Evolutionary conservation across 2,888 invertebrate genomes (phyloP).

Genomic region (Trichopoda pennipes): DNA sequence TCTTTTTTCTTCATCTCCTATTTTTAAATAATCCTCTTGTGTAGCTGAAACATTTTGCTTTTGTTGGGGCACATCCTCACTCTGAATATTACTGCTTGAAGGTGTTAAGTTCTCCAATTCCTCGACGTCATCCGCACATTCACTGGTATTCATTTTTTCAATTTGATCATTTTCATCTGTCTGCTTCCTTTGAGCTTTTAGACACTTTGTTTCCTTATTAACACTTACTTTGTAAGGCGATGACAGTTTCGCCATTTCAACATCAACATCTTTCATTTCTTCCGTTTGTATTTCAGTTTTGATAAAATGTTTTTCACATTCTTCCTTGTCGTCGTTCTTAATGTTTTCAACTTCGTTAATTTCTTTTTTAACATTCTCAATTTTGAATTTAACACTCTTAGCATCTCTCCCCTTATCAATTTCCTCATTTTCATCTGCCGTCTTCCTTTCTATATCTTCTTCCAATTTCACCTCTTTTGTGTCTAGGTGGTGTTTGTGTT

Average conservation of each 20-base stretch:
- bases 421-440: not conserved
- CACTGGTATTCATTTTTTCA: conserved; percentile 77
- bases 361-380: conserved; percentile 33
- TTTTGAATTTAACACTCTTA: conserved; percentile 13
- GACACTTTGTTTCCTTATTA: conserved; percentile 1
- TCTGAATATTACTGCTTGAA: conserved; percentile 54
- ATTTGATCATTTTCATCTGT: conserved; percentile 43
- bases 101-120: conserved; percentile 51
- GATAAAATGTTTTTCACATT: conserved; percentile 18
- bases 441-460: conserved; percentile 32
- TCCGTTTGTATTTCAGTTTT: conserved; percentile 34
- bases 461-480: conserved; percentile 33
- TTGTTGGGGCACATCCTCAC: conserved; percentile 24
- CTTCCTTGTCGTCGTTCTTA: conserved; percentile 40
- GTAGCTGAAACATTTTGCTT: conserved; percentile 53
- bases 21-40: conserved; percentile 45
- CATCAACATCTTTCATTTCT: conserved; percentile 47
- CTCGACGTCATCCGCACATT: conserved; percentile 71
- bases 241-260: conserved; percentile 51
- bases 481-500: conserved; percentile 14
- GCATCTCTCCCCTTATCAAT: not conserved
- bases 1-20: conserved; percentile 74
- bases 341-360: conserved; percentile 6
- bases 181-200: not conserved
- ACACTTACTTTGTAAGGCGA: conserved; percentile 26